Conservation (phyloP, 2,888 invertebrate genomes). For the Limnephilus lunatus region DNA sequence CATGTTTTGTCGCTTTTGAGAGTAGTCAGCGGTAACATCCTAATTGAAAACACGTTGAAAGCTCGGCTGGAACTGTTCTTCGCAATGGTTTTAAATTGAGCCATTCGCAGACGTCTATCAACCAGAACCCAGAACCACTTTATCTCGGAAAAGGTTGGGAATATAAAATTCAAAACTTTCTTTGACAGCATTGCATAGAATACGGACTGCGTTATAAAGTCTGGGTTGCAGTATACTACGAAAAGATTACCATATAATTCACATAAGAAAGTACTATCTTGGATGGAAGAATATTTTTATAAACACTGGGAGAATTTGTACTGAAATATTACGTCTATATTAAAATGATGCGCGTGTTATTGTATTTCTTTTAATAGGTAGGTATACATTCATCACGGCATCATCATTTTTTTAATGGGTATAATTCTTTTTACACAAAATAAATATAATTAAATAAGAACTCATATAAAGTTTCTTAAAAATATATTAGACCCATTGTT, state of each 20-base stretch:
- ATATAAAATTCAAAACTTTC: background rate
- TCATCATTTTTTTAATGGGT: no score
- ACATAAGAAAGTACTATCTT: background rate
- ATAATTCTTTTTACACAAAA: background rate
- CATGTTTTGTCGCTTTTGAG: background rate
- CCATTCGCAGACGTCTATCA: background rate
- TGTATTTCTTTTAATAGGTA: no score
- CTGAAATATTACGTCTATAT: background rate
- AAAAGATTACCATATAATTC: no score
- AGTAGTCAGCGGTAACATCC: background rate
- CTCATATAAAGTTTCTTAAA: no score
- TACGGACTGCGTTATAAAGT: background rate
- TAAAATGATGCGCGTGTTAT: background rate
- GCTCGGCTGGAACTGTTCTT: background rate
- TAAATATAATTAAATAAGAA: no score
- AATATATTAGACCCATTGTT: no score
- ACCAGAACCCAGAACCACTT: background rate
- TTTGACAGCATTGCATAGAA: background rate
- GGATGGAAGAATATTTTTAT: background rate
- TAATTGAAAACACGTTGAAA: slow-evolving; percentile 11
- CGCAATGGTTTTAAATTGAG: background rate
- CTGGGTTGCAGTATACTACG: background rate
- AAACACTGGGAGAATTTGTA: background rate
- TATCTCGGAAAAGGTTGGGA: background rate
- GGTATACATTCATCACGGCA: background rate